phyloP scores from a whole-genome alignment of 2,113 vertebrate species.

The Nyctereutes procyonoides region DNA sequence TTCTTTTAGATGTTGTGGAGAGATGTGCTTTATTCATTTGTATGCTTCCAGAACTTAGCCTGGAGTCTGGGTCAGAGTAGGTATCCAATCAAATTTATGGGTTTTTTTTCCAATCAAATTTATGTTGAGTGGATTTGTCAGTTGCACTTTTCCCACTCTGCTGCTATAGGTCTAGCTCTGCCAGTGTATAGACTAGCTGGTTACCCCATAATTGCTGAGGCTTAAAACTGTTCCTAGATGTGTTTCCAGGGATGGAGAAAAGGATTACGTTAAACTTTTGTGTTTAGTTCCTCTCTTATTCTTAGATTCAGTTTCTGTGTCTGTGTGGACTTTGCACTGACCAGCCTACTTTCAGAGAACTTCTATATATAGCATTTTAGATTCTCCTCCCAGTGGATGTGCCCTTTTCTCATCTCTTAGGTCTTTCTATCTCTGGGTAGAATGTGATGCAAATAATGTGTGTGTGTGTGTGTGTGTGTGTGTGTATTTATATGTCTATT shows the following conservation, averaged over 20 bases:
- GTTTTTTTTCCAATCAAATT: too few relatives aligned
- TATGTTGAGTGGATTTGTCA: neutral
- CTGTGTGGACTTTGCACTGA: neutral
- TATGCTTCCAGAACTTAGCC: neutral
- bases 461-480: neutral
- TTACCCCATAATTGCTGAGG: neutral
- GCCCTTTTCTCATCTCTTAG: neutral
- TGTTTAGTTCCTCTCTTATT: neutral
- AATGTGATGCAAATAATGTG: neutral
- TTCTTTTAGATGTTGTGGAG: neutral
- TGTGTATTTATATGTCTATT: neutral
- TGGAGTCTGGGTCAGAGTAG: neutral
- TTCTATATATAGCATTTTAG: neutral
- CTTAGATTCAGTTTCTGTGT: neutral
- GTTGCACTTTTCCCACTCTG: neutral
- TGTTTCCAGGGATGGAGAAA: neutral
- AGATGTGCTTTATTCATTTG: neutral
- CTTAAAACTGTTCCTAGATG: neutral
- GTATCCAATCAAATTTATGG: neutral
- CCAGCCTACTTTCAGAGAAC: neutral
- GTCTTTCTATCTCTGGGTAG: neutral
- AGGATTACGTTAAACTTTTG: neutral
- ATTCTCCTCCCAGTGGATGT: neutral
- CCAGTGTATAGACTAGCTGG: neutral
- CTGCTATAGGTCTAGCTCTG: neutral